Percentiles rank a stretch among this genome's conserved stretches.
phyloP scores from a whole-genome alignment of 1,140 invertebrate genomes.

The Cyclina sinensis region DNA sequence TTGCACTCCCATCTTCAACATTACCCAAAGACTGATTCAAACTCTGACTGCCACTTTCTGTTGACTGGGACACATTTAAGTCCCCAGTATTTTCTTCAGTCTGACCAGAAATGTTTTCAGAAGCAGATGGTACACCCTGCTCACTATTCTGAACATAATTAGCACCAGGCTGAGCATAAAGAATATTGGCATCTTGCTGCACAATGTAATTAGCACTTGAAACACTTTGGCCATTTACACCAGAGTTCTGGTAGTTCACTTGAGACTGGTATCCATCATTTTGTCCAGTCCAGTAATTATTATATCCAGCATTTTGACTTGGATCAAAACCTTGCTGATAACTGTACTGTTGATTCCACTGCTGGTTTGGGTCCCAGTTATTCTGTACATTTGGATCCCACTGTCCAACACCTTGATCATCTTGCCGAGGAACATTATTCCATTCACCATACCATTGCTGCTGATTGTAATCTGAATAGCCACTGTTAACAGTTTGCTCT shows the following conservation, averaged over 20 bases:
- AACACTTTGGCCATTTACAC: background rate
- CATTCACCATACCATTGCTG: constrained; percentile 25
- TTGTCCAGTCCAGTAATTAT: constrained; percentile 54
- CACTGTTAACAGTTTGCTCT: background rate
- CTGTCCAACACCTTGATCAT: constrained; percentile 25
- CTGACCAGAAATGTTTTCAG: background rate
- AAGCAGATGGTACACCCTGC: background rate
- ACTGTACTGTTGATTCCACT: constrained; percentile 34
- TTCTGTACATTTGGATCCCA: constrained; percentile 16
- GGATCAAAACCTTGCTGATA: constrained; percentile 3
- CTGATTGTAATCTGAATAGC: background rate
- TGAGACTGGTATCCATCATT: constrained; percentile 8
- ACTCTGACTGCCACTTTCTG: constrained; percentile 25
- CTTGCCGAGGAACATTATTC: constrained; percentile 13
- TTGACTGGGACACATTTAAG: constrained; percentile 41
- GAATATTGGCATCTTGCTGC: background rate
- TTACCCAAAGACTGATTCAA: constrained; percentile 46
- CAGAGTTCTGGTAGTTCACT: background rate
- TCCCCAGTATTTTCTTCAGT: background rate
- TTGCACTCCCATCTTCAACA: constrained; percentile 30
- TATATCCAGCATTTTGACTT: constrained; percentile 28
- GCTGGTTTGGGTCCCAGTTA: constrained; percentile 30
- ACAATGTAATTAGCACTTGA: constrained; percentile 28
- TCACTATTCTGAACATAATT: background rate
- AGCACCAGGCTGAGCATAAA: constrained; percentile 20